Base-by-base conservation (phyloP, 2,888 invertebrate genomes). In the Ypsolopha sequella region DNA sequence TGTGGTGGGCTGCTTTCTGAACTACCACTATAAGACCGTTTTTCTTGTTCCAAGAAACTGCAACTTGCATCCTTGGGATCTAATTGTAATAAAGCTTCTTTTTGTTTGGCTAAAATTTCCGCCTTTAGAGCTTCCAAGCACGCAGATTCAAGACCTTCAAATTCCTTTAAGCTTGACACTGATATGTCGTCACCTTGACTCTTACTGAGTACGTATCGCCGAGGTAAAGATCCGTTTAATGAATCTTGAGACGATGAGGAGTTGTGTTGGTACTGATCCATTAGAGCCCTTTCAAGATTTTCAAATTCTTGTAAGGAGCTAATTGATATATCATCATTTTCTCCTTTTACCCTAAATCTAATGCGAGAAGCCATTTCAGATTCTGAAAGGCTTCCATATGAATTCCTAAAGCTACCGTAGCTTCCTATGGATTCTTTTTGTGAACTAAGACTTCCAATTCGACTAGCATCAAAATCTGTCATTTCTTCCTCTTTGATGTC, bases 251-350 rank as follows among this genome's bases (percentile, higher is more conserved):
- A 96, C 8, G 95, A 93, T 51, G 92, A 92, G 48, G 91, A 92
- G 61, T 90, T 88, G 60, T 89, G 89, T 64, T 90, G 90, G 61
- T 90, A 91, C 70, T 93, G 93, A 70, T 95, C 95, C 68, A 94
- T 88, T 65, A 97, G 91, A 1, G 95, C 94, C 61, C 91, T 91
- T 76, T 98, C 98, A 10, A 98, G 81, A 56, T 93, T 93, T 82
- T 98, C 98, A 84, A 98, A 98, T 72, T 98, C 98, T 76, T 96
- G 96, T 54, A 98, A 88, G 6, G 97, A 97, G 58, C 93, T 95
- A 75, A 97, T 92, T 0, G 97, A 97, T 43, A 96, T 89, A 69
- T 97, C 96, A 69, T 98, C 97, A 67, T 95, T 94, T 60, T 97
- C 96, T n/a, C 93, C 91, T 60, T 92, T 91, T 4, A 92, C 91